Conservation (phyloP, 2,888 invertebrate genomes). For the Heliothis peltigera region DNA sequence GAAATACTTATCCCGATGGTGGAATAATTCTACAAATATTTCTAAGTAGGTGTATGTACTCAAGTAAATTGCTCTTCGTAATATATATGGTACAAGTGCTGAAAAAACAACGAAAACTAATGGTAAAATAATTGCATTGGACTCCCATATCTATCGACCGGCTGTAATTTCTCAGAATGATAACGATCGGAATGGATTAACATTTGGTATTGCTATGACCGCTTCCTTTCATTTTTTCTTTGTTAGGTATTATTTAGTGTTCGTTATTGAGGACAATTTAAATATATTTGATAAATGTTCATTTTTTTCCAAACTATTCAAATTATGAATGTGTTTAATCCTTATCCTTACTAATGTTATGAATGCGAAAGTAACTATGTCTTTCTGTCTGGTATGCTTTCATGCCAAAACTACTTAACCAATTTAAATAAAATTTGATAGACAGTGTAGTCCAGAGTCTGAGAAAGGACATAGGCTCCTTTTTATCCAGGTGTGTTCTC, state of each 20-base stretch:
- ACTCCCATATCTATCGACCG: conserved; percentile 53
- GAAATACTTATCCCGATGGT: too few relatives aligned
- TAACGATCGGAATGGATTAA: conserved; percentile 59
- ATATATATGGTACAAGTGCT: conserved; percentile 9
- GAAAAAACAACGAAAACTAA: conserved; percentile 42
- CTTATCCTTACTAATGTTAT: too few relatives aligned
- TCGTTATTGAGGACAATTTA: background rate
- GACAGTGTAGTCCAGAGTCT: too few relatives aligned
- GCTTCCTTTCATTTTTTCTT: conserved; percentile 4
- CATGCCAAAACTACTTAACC: too few relatives aligned
- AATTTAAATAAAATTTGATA: too few relatives aligned
- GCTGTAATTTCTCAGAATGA: conserved; percentile 54
- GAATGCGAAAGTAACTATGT: too few relatives aligned
- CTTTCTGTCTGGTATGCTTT: too few relatives aligned
- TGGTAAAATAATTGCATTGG: conserved; percentile 66
- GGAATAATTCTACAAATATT: background rate
- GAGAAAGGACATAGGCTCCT: too few relatives aligned
- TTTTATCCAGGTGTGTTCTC: too few relatives aligned
- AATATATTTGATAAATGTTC: too few relatives aligned
- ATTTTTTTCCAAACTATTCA: too few relatives aligned
- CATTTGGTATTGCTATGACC: conserved; percentile 14
- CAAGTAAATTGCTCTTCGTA: conserved; percentile 6
- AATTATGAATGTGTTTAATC: too few relatives aligned
- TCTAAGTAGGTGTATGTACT: background rate
- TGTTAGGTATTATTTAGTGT: background rate